Conservation (phyloP, 1,140 invertebrate species). For the Drosophila subpulchrella region DNA sequence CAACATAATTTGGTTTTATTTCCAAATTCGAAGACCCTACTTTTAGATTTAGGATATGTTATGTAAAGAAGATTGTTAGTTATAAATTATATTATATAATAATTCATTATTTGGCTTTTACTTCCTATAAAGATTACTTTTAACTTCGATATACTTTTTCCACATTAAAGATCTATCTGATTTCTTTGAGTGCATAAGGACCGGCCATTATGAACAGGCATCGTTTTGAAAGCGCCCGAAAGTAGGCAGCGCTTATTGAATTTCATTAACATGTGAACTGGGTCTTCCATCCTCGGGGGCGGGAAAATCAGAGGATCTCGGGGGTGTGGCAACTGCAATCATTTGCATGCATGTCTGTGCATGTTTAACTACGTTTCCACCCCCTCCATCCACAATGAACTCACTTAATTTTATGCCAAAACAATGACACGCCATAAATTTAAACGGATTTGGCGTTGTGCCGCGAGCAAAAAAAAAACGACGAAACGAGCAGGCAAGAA, state of each 20-base stretch:
- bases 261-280: constrained; percentile 64
- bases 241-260: constrained; percentile 71
- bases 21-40: too few relatives aligned
- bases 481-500: not conserved
- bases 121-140: too few relatives aligned
- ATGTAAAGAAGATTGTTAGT: too few relatives aligned
- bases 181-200: constrained; percentile 1
- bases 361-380: constrained; percentile 66
- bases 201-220: constrained; percentile 46
- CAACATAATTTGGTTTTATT: too few relatives aligned
- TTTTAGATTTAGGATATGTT: too few relatives aligned
- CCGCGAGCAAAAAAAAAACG: constrained; percentile 47
- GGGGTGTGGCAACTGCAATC: constrained; percentile 49
- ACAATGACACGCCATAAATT: constrained; percentile 82
- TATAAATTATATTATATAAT: too few relatives aligned
- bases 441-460: constrained; percentile 75
- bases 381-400: constrained; percentile 37
- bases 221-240: constrained; percentile 23
- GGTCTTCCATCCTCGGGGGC: not conserved
- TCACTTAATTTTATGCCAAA: constrained; percentile 83
- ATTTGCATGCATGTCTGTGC: constrained; percentile 79
- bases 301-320: not conserved
- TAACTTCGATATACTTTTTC: too few relatives aligned
- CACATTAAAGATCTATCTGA: not conserved
- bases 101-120: too few relatives aligned